Evolutionary conservation across 1,140 invertebrate genomes (phyloP), one percentile per base, ranked within the genome.

Genomic region (Hyphantria cunea): DNA sequence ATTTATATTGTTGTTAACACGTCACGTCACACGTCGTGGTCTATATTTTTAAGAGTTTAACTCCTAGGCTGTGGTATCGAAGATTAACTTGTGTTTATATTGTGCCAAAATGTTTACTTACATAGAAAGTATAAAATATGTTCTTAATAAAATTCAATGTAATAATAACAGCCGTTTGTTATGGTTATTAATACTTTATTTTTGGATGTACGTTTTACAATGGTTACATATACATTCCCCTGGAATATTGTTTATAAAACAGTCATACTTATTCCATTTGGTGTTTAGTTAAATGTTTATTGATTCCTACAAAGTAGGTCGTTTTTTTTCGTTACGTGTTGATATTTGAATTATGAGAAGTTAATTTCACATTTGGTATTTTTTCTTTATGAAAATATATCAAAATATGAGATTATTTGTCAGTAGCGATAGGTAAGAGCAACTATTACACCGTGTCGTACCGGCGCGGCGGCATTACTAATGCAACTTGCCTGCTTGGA

Each of bases 121-220:
- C 5, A 25, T 5, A 25, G 5, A 25, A 25, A 25, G 1, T 25
- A 12, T 34, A 15, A 25, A 14, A 49, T 55, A 56, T 7, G 11
- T 37, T 37, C 8, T 37, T 2, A 10, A 37, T 37, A 11, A 10
- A 56, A 47, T 56, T 56, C 53, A 25, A 47, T 17, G n/a, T 34
- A 6, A 8, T n/a, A 45, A 56, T 10, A 3, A 54, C 25, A 54
- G 17, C 31, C 11, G 39, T 54, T 32, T 13, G 13, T 33, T 25
- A 25, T 25, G 17, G 2, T 25, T 25, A 25, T 45, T 34, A 11
- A 44, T 7, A 52, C 42, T 52, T 52, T 52, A 61, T 61, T 61
- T 61, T 61, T 51, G 32, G 58, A 52, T 45, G 47, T 61, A 59
- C 15, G 51, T 49, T 60, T 55, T 42, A 13, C 8, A 12, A 42